Evolutionary conservation across 92 coral and sea anemone species (phyloP).

Genomic region (Porites rus): DNA sequence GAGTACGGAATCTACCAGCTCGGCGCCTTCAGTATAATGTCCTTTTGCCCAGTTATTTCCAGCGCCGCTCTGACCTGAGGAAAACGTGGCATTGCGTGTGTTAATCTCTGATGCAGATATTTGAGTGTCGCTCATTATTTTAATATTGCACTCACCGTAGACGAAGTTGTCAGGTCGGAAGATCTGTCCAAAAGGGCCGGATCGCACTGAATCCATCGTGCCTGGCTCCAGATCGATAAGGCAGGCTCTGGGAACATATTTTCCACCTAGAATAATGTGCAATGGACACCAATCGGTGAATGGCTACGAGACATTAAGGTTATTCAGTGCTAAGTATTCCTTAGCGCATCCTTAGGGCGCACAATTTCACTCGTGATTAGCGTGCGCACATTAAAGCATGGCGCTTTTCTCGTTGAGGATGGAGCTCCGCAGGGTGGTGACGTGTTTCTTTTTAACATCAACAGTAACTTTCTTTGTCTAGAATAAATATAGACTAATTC

Average conservation of each 20-base stretch:
- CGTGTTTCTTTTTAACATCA: no score
- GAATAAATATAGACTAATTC: no score
- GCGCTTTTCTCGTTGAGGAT: no score
- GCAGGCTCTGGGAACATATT: slow-evolving; percentile 93
- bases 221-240: slow-evolving; percentile 95
- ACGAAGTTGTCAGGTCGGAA: slow-evolving; percentile 93
- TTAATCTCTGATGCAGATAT: not conserved
- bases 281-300: not conserved
- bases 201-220: slow-evolving; percentile 95
- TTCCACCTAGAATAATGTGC: slow-evolving; percentile 78
- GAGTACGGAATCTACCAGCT: slow-evolving; percentile 95
- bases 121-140: not conserved
- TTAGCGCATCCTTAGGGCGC: no score
- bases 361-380: no score
- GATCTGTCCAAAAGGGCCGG: slow-evolving; percentile 95
- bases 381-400: no score
- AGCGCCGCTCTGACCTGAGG: slow-evolving; percentile 96
- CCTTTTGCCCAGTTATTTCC: slow-evolving; percentile 99
- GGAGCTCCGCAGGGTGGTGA: no score
- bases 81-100: not conserved
- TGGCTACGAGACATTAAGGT: no score
- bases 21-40: slow-evolving; percentile 99
- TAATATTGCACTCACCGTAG: slow-evolving; percentile 70
- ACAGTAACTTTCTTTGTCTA: no score
- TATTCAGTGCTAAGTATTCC: no score